These are phyloP conservation scores for Gymnocephalus cernua DNA, from an alignment of 2,113 vertebrate genomes.

Conservation along the genomic window DNA sequence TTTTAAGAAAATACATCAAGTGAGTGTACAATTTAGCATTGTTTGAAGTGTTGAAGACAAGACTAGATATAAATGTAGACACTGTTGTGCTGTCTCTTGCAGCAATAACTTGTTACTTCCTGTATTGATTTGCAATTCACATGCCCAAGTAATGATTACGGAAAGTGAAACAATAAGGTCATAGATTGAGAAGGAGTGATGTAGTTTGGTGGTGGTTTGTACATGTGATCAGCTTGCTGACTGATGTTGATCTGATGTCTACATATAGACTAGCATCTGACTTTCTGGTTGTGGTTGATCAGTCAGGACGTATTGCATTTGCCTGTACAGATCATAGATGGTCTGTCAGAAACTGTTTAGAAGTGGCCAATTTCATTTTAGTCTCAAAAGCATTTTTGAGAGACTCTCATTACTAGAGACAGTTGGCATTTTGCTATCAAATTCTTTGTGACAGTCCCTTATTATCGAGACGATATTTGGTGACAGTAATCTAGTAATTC, in stretches of 20 bases:
- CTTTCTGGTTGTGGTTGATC: conserved; percentile 15
- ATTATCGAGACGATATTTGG: conserved; percentile 53
- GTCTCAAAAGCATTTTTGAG: conserved; percentile 43
- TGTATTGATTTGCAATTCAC: conserved; percentile 28
- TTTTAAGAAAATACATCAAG: not conserved
- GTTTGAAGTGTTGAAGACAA: not conserved
- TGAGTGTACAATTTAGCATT: not conserved
- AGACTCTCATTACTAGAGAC: conserved; percentile 25
- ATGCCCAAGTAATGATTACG: conserved; percentile 38
- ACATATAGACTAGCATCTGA: conserved; percentile 1
- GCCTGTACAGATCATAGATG: conserved; percentile 8
- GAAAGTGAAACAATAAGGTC: conserved; percentile 34
- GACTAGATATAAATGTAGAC: not conserved
- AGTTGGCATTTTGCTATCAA: conserved; percentile 56
- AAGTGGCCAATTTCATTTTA: conserved; percentile 27
- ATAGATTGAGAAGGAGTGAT: not conserved
- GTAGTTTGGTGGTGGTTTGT: not conserved
- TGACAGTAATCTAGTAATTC: conserved; percentile 68
- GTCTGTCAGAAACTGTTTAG: conserved; percentile 49
- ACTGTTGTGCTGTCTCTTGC: not conserved
- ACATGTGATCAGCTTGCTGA: conserved; percentile 9
- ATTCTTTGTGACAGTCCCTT: conserved; percentile 64
- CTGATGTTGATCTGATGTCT: conserved; percentile 26
- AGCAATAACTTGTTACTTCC: not conserved
- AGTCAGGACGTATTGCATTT: not conserved